Conservation (phyloP, 2,888 invertebrate species). For the Acleris holmiana region DNA sequence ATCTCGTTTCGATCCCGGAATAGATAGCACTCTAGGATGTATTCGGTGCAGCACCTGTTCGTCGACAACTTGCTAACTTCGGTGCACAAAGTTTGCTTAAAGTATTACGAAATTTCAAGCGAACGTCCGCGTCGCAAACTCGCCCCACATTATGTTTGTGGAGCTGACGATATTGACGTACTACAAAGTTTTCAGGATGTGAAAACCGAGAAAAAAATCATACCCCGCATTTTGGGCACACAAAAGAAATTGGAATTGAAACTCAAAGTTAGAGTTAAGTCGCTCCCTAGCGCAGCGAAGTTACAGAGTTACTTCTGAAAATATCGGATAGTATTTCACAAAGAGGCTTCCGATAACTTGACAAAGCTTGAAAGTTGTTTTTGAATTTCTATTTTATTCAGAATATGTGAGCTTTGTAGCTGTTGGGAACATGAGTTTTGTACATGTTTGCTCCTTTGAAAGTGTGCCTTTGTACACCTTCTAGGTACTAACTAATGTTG, state of each 20-base stretch:
- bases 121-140: constrained; percentile 58
- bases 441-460: constrained; percentile 13
- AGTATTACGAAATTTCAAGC: constrained; percentile 77
- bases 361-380: constrained; percentile 60
- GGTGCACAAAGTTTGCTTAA: constrained; percentile 73
- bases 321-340: constrained; percentile 66
- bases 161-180: constrained; percentile 66
- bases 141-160: constrained; percentile 69
- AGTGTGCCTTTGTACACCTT: constrained; percentile 1
- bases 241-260: constrained; percentile 54
- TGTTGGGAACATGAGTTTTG: constrained; percentile 9
- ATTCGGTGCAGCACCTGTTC: constrained; percentile 76
- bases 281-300: constrained; percentile 48
- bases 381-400: constrained; percentile 50
- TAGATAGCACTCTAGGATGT: constrained; percentile 51
- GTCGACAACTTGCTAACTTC: constrained; percentile 64
- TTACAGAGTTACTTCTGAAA: constrained; percentile 58
- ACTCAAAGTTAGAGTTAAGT: constrained; percentile 47
- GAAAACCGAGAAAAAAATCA: constrained; percentile 56
- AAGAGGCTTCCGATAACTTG: constrained; percentile 59
- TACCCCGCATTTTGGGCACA: constrained; percentile 51
- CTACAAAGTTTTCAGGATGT: constrained; percentile 59
- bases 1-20: constrained; percentile 33
- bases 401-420: constrained; percentile 24
- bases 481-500: not conserved